Base-by-base conservation (phyloP, 37 sponge, comb jelly and placozoan genomes). In the Ianthella basta region DNA sequence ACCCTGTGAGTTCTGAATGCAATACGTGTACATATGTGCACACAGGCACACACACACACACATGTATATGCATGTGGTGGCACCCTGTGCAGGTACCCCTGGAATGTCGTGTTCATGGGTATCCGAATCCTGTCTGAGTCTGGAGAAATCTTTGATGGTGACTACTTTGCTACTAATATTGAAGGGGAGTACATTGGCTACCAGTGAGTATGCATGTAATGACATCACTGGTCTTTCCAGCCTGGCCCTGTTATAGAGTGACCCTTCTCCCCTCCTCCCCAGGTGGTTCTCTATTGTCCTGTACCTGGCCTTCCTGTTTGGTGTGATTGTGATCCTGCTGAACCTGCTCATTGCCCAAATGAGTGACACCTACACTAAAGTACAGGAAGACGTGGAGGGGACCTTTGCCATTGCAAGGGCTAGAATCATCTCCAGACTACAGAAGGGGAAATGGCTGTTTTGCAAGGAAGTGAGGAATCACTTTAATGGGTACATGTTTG, bases 271-370 rank as follows among this genome's bases (percentile, higher is more conserved):
- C 37, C 14, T 53, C 25, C 23, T 61, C 78, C 10, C 37, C 44
- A 75, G 78, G 54, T 75, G 78, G 78, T 75, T 75, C 78, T 75
- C 78, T 35, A 39, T 85, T 16, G 61, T 78, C 29, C 4, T 85
- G 77, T 69, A 69, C 56, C 86, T 85, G 36, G 12, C 53, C 77
- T 85, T 85, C 77, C 37, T 85, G 78, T 72, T 85, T 57, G 27
- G 4, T 21, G 78, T 85, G 34, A 85, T 85, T 4, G 78, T 85
- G 15, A 37, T 85, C 77, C 77, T 85, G 34, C 78, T 85, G 23
- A 85, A 85, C 78, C 33, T 85, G 19, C 86, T 85, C 36, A 85
- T 85, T 75, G 86, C 86, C 56, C 86, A 85, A 60, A 50, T 85
- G 74, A 74, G 77, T 75, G 86, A 85, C 78, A 75, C 86, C 33